Conservation (phyloP, 2,113 vertebrate genomes). For the Martes martes region DNA sequence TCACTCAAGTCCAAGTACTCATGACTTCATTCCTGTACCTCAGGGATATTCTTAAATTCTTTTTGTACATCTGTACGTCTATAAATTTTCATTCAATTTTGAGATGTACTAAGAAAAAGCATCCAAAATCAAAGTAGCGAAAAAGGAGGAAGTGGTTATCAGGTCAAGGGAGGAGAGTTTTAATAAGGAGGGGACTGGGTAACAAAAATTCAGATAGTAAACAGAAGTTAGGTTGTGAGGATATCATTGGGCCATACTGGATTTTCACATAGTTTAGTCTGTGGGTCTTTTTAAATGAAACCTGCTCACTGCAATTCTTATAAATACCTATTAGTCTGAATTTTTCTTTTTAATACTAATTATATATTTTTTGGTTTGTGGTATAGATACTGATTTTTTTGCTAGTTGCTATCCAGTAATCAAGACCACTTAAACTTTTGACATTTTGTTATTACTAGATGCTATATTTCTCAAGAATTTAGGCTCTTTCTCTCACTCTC, state of each 20-base stretch:
- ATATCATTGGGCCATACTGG: neutral
- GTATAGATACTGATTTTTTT: neutral
- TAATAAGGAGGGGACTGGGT: neutral
- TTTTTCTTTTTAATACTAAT: neutral
- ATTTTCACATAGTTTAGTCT: neutral
- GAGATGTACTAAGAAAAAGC: neutral
- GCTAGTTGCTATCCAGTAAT: neutral
- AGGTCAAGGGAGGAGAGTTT: neutral
- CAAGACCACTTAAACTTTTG: neutral
- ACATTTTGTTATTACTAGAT: slow-evolving; percentile 12
- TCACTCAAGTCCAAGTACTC: neutral
- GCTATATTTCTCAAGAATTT: neutral
- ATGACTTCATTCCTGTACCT: neutral
- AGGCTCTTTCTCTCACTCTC: neutral
- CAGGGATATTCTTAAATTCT: neutral
- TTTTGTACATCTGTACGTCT: neutral
- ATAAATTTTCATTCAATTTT: slow-evolving; percentile 1
- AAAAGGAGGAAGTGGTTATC: neutral
- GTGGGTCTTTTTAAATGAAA: neutral
- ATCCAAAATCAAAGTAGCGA: neutral
- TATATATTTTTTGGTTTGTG: neutral
- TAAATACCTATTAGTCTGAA: neutral
- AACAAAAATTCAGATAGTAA: neutral
- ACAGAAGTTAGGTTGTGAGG: neutral
- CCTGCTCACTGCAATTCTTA: slow-evolving; percentile 15